These are phyloP conservation scores for Aphrocallistes beatrix DNA, from an alignment of 37 sponge, comb jelly and placozoan genomes.

Conservation along the genomic window DNA sequence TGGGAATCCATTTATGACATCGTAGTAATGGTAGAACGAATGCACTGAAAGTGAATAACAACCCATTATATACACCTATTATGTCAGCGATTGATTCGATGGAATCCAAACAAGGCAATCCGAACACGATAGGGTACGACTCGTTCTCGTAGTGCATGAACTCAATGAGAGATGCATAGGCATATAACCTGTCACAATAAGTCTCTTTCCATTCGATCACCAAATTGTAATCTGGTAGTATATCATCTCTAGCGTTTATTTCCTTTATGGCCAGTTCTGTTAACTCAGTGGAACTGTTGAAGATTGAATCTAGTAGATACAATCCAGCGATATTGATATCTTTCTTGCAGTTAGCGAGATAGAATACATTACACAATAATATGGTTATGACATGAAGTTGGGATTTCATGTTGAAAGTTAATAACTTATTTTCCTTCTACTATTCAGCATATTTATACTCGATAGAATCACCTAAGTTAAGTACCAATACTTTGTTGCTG, in stretches of 20 bases:
- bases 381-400: too few relatives aligned
- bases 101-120: neutral
- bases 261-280: neutral
- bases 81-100: neutral
- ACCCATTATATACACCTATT: neutral
- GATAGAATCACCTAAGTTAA: too few relatives aligned
- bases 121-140: neutral
- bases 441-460: too few relatives aligned
- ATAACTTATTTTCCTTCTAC: too few relatives aligned
- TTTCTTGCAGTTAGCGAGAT: neutral
- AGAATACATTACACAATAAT: neutral
- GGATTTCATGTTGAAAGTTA: too few relatives aligned
- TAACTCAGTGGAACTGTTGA: neutral
- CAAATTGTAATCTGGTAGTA: neutral
- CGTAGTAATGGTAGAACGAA: neutral
- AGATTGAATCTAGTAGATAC: neutral
- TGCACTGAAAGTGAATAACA: neutral
- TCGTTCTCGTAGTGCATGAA: neutral
- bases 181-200: neutral
- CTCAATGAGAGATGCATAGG: neutral
- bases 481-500: too few relatives aligned
- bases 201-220: conserved; percentile 2
- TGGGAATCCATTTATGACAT: neutral
- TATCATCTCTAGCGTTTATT: neutral
- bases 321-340: neutral